Base-by-base conservation (phyloP, 2,113 vertebrate species). In the Gorsachius goisagi region DNA sequence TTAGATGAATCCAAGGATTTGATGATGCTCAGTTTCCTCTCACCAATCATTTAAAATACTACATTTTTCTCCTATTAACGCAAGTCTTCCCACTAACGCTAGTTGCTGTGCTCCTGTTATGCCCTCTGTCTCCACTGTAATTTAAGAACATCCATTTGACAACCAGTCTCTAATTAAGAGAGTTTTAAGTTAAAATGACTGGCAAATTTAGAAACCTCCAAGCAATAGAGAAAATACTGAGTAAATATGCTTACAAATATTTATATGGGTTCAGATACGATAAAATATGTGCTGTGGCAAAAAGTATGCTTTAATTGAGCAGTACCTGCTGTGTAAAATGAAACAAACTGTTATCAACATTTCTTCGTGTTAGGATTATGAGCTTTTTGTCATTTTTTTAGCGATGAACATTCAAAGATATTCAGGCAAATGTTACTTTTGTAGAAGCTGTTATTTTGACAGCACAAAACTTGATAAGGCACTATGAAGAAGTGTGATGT, bases 401-500 rank as follows among this genome's bases (percentile, higher is more conserved):
- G 66, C 89, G 86, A 67, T 33, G 71, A 95, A 58, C 56, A 77
- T 30, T 71, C 6, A 1, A 62, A 67, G 69, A 66, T 91, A 87
- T 47, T 89, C 79, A 93, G 83, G 59, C 66, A 88, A 95, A 90
- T 84, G 88, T 89, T 85, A 52, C 53, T 91, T 95, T 66, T 90
- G n/a, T 74, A 83, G 93, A 93, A 89, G 93, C 95, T 95, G 87
- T 96, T 91, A 91, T 94, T 97, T 93, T 97, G 90, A 91, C 87
- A 96, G 67, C 84, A 88, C 66, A 85, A 37, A 92, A 80, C 76
- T 87, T 85, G 77, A 55, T 73, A 85, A 93, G 71, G 49, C 85
- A 63, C 30, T 87, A 16, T 17, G 44, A 84, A 87, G 53, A 79
- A 68, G 69, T 73, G 73, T 78, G 79, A 33, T 82, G 30, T 62